Conservation (phyloP, 2,113 vertebrate species). For the Chloropsis hardwickii region DNA sequence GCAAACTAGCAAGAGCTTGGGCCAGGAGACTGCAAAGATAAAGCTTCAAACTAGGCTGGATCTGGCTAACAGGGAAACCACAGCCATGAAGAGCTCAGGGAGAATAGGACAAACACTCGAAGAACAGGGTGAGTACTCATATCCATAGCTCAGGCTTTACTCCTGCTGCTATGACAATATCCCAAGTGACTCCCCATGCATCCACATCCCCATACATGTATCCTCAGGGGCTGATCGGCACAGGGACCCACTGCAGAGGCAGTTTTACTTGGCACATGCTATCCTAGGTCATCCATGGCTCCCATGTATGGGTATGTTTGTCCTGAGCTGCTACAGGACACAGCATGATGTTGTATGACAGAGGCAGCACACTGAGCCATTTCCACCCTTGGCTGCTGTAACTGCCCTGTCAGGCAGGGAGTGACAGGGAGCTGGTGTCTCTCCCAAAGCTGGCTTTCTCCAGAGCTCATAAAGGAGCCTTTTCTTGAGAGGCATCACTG, state of each 20-base stretch:
- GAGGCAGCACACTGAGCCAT: not conserved
- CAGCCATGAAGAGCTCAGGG: not conserved
- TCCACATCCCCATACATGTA: not conserved
- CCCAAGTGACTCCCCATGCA: not conserved
- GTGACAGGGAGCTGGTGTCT: not conserved
- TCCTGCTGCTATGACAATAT: not conserved
- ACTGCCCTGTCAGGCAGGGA: not conserved
- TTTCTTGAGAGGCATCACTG: not conserved
- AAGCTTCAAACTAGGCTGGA: not conserved
- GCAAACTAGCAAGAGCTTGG: not conserved
- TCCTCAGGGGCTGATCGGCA: not conserved
- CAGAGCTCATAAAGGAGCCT: not conserved
- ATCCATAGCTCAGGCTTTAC: not conserved
- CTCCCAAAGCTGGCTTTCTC: not conserved
- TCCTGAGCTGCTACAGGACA: not conserved
- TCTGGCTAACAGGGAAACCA: not conserved
- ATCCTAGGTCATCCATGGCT: not conserved
- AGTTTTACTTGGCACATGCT: not conserved
- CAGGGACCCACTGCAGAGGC: fast-evolving
- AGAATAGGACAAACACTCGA: not conserved
- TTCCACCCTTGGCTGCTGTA: not conserved
- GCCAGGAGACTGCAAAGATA: not conserved
- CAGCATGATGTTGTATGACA: fast-evolving
- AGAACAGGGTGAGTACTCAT: not conserved
- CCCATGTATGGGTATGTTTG: not conserved